These are phyloP conservation scores for Paedocypris micromegethes DNA, from an alignment of 2,797 vertebrate genomes.

Conservation along the genomic window DNA sequence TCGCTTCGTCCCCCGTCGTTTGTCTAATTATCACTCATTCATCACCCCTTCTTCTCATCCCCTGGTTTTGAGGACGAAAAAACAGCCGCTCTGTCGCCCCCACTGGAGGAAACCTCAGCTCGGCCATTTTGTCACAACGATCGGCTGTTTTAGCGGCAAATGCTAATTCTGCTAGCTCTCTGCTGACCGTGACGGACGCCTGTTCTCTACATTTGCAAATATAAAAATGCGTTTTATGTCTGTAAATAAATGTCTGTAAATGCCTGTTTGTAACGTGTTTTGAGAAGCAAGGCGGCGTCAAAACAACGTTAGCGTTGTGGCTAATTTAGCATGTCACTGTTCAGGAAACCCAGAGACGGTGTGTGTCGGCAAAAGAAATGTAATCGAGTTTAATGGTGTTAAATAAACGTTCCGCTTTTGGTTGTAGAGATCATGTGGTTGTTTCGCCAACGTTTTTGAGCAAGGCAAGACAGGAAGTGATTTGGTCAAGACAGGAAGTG, in stretches of 20 bases:
- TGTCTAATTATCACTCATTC: slow-evolving; percentile 28
- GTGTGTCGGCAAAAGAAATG: slow-evolving; percentile 54
- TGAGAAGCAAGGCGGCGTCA: slow-evolving; percentile 13
- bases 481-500: slow-evolving; percentile 36
- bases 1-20: slow-evolving; percentile 43
- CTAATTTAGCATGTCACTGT: slow-evolving; percentile 17
- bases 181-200: slow-evolving; percentile 48
- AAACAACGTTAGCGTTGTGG: slow-evolving; percentile 4
- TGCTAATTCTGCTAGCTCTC: slow-evolving; percentile 61
- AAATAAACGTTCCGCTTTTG: slow-evolving; percentile 59
- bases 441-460: slow-evolving; percentile 24
- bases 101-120: slow-evolving; percentile 41
- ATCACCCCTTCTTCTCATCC: slow-evolving; percentile 33
- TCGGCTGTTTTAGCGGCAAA: slow-evolving; percentile 45
- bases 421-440: slow-evolving; percentile 63
- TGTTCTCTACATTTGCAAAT: slow-evolving; percentile 58
- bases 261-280: slow-evolving; percentile 43
- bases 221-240: slow-evolving; percentile 46
- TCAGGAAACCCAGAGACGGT: slow-evolving; percentile 40
- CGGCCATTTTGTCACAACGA: slow-evolving; percentile 46
- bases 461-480: background rate
- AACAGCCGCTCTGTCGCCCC: slow-evolving; percentile 48
- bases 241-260: slow-evolving; percentile 4
- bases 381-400: slow-evolving; percentile 54
- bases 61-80: slow-evolving; percentile 58